Evolutionary conservation across 2,113 vertebrate genomes (phyloP).

Genomic region (Microcebus griseorufus): DNA sequence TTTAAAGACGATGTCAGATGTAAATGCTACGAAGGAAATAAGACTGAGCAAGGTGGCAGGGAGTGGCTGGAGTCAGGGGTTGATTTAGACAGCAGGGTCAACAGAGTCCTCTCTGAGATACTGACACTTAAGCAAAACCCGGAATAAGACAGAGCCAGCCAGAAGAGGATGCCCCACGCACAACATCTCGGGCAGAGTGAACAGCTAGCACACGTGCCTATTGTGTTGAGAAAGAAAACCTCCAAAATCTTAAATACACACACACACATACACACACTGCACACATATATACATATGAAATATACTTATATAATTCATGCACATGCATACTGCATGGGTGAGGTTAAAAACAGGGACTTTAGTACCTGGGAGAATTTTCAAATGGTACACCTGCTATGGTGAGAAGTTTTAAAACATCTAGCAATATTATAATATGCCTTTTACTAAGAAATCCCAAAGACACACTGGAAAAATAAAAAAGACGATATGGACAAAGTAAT

Average conservation of each 20-base stretch:
- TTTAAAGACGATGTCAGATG: neutral
- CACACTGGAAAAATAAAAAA: neutral
- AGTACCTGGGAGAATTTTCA: neutral
- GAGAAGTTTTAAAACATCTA: conserved; percentile 6
- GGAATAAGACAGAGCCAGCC: neutral
- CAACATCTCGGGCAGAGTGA: neutral
- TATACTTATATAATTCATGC: neutral
- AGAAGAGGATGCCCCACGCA: neutral
- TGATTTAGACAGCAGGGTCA: neutral
- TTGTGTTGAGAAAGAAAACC: neutral
- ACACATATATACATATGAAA: neutral
- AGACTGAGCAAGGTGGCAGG: neutral
- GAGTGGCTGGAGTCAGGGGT: neutral
- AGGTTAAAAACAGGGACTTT: neutral
- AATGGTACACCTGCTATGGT: neutral
- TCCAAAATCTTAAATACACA: neutral
- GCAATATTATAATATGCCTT: neutral
- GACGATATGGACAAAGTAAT: neutral
- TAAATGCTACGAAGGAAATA: neutral
- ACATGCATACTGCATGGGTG: too few species aligned
- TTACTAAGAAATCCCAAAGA: neutral
- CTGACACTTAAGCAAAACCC: neutral
- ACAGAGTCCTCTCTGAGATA: neutral
- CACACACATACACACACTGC: neutral
- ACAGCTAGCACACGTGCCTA: neutral